A percentile compares a stretch with the other conserved stretches of the same genome.
These are phyloP conservation scores for Oreochromis spilurus DNA, from an alignment of 2,113 vertebrate genomes.

Conservation along the genomic window DNA sequence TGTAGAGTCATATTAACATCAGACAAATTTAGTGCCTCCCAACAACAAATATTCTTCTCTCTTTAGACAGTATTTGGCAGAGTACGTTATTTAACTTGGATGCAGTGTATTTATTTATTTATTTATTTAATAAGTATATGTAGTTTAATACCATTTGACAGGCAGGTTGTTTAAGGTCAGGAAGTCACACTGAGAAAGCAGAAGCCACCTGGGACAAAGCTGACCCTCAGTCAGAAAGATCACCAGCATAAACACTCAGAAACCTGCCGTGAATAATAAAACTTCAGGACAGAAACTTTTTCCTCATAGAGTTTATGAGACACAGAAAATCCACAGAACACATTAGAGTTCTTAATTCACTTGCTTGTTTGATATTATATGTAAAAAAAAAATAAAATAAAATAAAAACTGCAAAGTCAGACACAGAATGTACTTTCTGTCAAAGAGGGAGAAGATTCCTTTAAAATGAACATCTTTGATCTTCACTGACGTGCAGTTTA, in stretches of 20 bases:
- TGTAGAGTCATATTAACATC: not conserved
- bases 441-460: not conserved
- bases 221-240: conserved; percentile 32
- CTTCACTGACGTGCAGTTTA: not conserved
- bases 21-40: not conserved
- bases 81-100: not conserved
- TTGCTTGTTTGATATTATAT: not conserved
- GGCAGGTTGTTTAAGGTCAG: conserved; percentile 20
- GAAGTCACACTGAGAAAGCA: conserved; percentile 8
- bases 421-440: not conserved
- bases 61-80: not conserved
- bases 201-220: conserved; percentile 28
- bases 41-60: not conserved
- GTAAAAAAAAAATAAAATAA: not conserved
- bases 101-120: not conserved
- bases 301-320: not conserved
- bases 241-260: conserved; percentile 6
- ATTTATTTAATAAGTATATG: not conserved
- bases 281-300: not conserved
- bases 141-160: conserved; percentile 19
- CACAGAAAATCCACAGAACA: not conserved
- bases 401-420: not conserved
- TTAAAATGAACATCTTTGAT: not conserved
- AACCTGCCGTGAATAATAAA: conserved; percentile 43
- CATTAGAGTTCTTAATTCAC: not conserved